Percentiles rank a stretch among this genome's conserved stretches.
phyloP scores from a whole-genome alignment of 1,140 invertebrate species.

The Delia radicum region DNA sequence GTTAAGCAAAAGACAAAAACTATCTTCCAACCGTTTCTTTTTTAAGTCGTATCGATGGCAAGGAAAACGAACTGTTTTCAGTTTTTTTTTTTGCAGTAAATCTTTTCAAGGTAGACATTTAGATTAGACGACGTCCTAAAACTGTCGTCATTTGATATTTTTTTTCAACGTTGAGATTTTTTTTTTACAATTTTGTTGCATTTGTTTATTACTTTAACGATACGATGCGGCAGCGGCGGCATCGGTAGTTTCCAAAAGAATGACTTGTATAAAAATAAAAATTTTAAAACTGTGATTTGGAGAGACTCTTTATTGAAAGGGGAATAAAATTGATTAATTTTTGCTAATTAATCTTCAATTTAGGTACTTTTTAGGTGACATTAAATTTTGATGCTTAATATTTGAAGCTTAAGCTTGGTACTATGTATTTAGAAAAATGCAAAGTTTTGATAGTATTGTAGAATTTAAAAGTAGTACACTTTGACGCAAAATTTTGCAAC shows the following conservation, averaged over 20 bases:
- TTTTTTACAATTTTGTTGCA: neutral
- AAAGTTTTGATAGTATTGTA: no score
- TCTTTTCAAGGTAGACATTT: slow-evolving; percentile 22
- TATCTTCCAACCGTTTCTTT: neutral
- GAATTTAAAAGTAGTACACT: no score
- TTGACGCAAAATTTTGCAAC: no score
- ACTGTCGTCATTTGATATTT: slow-evolving; percentile 24
- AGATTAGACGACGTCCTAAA: slow-evolving; percentile 22
- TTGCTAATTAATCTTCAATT: no score
- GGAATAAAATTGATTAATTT: no score
- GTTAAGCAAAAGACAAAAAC: neutral
- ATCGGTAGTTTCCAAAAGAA: neutral
- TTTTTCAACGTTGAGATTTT: neutral
- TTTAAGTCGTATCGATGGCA: neutral
- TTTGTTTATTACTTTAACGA: slow-evolving; percentile 3
- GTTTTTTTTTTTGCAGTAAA: slow-evolving; percentile 11
- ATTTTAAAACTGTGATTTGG: no score
- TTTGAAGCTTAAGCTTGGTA: no score
- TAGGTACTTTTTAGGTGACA: no score
- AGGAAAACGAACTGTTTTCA: neutral
- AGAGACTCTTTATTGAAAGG: no score
- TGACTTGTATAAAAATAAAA: no score
- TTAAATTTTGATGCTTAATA: no score
- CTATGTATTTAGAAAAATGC: no score
- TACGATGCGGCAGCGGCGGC: neutral